Evolutionary conservation across 2,113 vertebrate species (phyloP).

Genomic region (Thamnophis sirtalis): DNA sequence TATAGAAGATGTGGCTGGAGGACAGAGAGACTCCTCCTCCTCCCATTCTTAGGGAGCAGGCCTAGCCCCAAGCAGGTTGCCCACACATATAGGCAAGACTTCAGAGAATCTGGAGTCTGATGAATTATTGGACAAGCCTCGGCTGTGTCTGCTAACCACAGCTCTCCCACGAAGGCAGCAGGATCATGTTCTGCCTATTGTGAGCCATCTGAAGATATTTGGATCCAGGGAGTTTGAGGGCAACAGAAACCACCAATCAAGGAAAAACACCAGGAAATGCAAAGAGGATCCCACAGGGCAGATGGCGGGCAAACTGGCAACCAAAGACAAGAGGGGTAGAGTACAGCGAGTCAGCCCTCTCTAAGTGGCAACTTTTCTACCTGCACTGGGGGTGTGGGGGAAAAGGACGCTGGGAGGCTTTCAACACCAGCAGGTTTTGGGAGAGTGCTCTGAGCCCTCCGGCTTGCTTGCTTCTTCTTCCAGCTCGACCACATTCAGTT

Average conservation of each 20-base stretch:
- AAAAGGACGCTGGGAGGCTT: constrained; percentile 11
- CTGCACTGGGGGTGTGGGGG: background rate
- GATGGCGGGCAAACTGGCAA: constrained; percentile 1
- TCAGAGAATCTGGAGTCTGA: background rate
- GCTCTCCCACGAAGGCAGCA: background rate
- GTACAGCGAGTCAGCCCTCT: background rate
- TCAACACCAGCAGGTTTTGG: constrained; percentile 93
- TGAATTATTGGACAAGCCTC: background rate
- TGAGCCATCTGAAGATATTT: background rate
- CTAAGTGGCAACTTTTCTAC: constrained; percentile 10
- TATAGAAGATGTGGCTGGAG: background rate
- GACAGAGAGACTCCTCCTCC: background rate
- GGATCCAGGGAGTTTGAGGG: constrained; percentile 13
- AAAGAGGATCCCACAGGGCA: constrained; percentile 10
- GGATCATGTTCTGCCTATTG: background rate
- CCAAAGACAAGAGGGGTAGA: background rate
- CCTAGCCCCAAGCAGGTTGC: background rate
- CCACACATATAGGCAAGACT: background rate
- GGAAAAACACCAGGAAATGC: constrained; percentile 3
- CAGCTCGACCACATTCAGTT: constrained; percentile 78
- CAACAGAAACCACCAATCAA: constrained; percentile 7
- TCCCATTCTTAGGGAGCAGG: background rate
- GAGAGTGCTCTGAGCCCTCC: constrained; percentile 64
- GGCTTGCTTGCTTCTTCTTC: constrained; percentile 84
- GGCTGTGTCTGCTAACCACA: background rate